Conservation (phyloP, 2,113 vertebrate genomes). For the Ovis canadensis region DNA sequence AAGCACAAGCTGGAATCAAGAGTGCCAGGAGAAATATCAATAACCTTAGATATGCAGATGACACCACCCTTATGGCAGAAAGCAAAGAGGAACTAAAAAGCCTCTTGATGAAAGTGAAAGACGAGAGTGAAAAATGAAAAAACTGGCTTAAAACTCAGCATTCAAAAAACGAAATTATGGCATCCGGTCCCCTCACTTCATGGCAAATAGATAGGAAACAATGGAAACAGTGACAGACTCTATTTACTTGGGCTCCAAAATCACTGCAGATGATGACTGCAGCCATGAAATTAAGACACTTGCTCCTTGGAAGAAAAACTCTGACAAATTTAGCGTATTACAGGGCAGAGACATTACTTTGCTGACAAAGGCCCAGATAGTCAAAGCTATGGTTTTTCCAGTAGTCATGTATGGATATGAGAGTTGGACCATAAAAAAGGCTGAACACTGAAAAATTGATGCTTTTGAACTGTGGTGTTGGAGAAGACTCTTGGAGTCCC, state of each 20-base stretch:
- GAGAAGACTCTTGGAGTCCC: background rate
- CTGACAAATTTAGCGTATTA: background rate
- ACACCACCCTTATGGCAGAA: background rate
- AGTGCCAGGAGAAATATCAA: background rate
- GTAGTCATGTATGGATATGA: background rate
- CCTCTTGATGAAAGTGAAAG: background rate
- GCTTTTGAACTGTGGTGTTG: background rate
- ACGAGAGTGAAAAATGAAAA: background rate
- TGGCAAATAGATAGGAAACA: background rate
- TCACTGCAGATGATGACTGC: background rate
- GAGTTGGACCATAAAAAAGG: background rate
- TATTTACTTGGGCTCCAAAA: background rate
- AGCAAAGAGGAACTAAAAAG: background rate
- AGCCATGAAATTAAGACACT: background rate
- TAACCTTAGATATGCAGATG: background rate
- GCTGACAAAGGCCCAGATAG: background rate
- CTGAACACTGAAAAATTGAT: background rate
- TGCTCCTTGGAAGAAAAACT: background rate
- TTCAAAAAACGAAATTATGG: background rate
- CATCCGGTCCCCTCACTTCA: background rate
- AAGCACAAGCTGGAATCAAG: background rate
- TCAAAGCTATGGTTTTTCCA: background rate
- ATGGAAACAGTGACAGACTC: background rate
- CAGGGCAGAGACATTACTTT: background rate
- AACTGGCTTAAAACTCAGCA: background rate